Evolutionary conservation across 2,797 vertebrate species (phyloP), one percentile per base, ranked within the genome.

Genomic region (Anomalospiza imberbis): DNA sequence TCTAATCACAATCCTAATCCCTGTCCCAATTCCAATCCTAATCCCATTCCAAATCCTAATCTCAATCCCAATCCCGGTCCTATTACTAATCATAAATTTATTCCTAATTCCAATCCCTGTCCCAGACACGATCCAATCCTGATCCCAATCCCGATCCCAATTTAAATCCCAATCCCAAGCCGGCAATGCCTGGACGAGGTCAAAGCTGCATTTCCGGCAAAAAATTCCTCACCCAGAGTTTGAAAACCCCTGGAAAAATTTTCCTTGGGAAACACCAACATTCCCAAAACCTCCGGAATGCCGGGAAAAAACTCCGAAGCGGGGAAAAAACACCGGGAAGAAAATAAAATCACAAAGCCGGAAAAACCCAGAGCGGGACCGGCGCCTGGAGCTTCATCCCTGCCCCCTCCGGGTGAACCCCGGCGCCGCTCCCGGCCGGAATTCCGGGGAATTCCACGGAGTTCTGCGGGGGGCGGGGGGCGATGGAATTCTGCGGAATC

Each of bases 361-460:
- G 24, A 58, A 58, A 36, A 36, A 17, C 22, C 24, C 16, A 17
- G 16, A 24, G 11, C 7, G 2, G 16, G 24, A 36, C 36, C 57
- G 36, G 16, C 8, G 1, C 34, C 17, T 2, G 11, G 11, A 12
- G 11, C 34, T 58, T 18, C 24, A 26, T 18, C 57, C 16, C 57
- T 8, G 34, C 34, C 24, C 7, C 3, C 3, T 17, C 34, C 1
- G 24, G 57, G 57, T 13, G 34, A 36, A 26, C 36, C 34, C 34
- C 1, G 5, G n/a, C 10, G 5, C 32, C 1, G 2, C 1, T 51
- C 28, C 48, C 11, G 7, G 6, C 24, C 1, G 2, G 40, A 34
- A 55, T 44, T 44, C 31, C 5, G 3, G 1, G 31, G 61, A 31
- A 32, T 36, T 36, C 31, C n/a, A n/a, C n/a, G n/a, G n/a, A n/a